phyloP scores from a whole-genome alignment of 1,140 invertebrate species.

The Orchesella cincta region DNA sequence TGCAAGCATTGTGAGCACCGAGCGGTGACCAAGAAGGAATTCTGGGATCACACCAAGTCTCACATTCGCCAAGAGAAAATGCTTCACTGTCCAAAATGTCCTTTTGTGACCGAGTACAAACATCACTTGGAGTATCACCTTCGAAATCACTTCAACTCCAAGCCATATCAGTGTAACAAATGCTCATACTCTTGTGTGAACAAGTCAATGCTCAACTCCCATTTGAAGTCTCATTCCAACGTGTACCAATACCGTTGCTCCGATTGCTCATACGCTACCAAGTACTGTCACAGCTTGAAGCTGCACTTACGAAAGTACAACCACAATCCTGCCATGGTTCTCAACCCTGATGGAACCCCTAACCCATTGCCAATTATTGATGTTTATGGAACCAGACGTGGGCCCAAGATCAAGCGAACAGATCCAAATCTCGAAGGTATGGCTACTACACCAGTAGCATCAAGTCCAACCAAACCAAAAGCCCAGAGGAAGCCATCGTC shows the following conservation, averaged over 20 bases:
- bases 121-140: slow-evolving; percentile 98
- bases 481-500: background rate
- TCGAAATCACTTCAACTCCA: slow-evolving; percentile 90
- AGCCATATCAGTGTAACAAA: slow-evolving; percentile 93
- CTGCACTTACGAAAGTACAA: slow-evolving; percentile 89
- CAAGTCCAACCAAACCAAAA: slow-evolving; percentile 14
- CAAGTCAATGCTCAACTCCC: slow-evolving; percentile 99
- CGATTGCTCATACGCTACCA: slow-evolving; percentile 95
- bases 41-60: slow-evolving; percentile 85
- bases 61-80: slow-evolving; percentile 94
- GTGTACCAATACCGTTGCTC: slow-evolving; percentile 94
- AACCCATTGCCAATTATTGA: slow-evolving; percentile 85
- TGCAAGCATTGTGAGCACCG: slow-evolving; percentile 90
- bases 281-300: slow-evolving; percentile 97
- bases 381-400: slow-evolving; percentile 82
- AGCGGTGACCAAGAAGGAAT: slow-evolving; percentile 83
- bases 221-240: slow-evolving; percentile 96
- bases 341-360: slow-evolving; percentile 83
- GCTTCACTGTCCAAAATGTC: slow-evolving; percentile 85
- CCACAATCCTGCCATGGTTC: slow-evolving; percentile 81
- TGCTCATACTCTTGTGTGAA: slow-evolving; percentile 94
- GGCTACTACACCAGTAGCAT: slow-evolving; percentile 2
- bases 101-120: slow-evolving; percentile 98
- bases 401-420: slow-evolving; percentile 70
- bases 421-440: slow-evolving; percentile 33